Conservation (phyloP, 2,797 vertebrate genomes). For the Pyrocephalus nanus region DNA sequence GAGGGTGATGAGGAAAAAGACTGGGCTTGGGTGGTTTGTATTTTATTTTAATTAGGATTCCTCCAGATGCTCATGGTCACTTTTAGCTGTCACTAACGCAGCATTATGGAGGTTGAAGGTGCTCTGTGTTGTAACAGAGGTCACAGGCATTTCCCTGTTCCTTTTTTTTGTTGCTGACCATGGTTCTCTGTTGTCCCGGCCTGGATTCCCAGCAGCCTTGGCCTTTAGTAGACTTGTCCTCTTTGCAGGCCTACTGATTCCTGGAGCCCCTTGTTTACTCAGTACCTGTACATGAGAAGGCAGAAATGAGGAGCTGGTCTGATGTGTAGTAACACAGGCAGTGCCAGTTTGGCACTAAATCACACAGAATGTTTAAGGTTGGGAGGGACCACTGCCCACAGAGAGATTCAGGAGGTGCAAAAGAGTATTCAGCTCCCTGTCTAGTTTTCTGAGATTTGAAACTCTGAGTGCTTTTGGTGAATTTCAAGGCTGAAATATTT, state of each 20-base stretch:
- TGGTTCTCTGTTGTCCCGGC: background rate
- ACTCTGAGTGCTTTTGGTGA: background rate
- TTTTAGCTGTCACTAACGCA: background rate
- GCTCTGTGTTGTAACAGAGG: background rate
- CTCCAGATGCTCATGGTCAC: background rate
- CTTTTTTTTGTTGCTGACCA: background rate
- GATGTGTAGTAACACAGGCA: background rate
- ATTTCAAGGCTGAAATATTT: background rate
- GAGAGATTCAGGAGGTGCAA: background rate
- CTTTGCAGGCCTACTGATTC: background rate
- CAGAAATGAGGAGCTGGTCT: background rate
- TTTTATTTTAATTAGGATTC: background rate
- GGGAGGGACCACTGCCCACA: background rate
- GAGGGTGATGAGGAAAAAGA: background rate
- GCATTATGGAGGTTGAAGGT: background rate
- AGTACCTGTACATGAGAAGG: background rate
- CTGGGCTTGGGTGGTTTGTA: background rate
- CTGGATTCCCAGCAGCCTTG: background rate
- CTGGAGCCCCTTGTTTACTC: background rate
- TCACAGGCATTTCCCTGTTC: background rate
- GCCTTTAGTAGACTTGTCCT: background rate
- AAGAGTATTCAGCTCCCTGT: background rate
- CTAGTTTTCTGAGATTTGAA: background rate
- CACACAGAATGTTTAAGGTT: background rate
- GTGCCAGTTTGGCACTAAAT: background rate